A percentile compares a stretch with the other conserved stretches of the same genome.
Conservation (phyloP, 2,888 invertebrate genomes). For the Drosophila affinis region DNA sequence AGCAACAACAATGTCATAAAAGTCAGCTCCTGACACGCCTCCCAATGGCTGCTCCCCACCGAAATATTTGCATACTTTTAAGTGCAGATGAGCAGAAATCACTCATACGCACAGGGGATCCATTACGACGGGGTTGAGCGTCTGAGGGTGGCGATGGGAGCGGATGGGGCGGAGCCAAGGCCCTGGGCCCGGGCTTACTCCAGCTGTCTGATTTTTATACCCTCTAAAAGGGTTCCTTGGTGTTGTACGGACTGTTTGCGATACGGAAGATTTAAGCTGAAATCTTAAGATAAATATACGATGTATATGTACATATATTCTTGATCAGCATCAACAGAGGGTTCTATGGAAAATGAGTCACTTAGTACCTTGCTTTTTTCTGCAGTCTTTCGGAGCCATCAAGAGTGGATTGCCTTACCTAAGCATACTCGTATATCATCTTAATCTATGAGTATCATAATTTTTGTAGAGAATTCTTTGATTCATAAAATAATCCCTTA, state of each 20-base stretch:
- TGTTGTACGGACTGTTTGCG: constrained; percentile 10
- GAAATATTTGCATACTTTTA: constrained; percentile 80
- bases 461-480: too few relatives aligned
- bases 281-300: background rate
- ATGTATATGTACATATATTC: background rate
- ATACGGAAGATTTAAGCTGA: background rate
- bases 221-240: constrained; percentile 1
- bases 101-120: constrained; percentile 76
- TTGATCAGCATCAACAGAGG: background rate
- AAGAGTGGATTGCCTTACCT: too few relatives aligned
- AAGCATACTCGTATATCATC: too few relatives aligned
- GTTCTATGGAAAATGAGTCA: background rate
- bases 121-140: constrained; percentile 45
- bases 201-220: constrained; percentile 67
- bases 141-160: constrained; percentile 10
- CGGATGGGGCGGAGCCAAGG: constrained; percentile 57
- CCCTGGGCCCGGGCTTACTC: constrained; percentile 53
- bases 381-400: too few relatives aligned
- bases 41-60: constrained; percentile 14
- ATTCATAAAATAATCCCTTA: too few relatives aligned
- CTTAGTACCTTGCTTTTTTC: too few relatives aligned
- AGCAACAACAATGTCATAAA: constrained; percentile 58
- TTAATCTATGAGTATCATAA: too few relatives aligned
- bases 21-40: constrained; percentile 69
- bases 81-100: constrained; percentile 75